Base-by-base conservation (phyloP, 2,113 vertebrate genomes). In the Todiramphus chloris region DNA sequence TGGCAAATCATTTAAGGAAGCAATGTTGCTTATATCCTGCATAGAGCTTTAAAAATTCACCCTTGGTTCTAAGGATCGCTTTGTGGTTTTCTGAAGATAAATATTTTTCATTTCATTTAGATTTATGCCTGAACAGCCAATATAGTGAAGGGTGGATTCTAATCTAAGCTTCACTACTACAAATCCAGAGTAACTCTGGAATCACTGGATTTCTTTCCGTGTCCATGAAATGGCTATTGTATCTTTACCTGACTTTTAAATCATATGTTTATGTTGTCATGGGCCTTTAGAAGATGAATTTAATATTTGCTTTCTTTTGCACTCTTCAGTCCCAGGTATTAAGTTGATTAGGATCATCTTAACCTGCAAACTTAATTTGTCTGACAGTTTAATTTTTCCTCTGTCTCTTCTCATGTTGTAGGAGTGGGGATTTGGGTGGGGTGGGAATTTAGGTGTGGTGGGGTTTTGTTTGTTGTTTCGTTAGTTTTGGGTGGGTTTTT, bases 91-190 rank as follows among this genome's bases (percentile, higher is more conserved):
- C 66, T 89, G 68, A 94, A 90, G 83, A 92, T 60, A 95, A 93
- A 94, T 96, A 94, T 95, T 96, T 84, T 96, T 72, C 64, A 41
- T 5, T 89, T 93, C 72, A 86, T 44, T 48, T 70, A 83, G 83
- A 87, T 69, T 94, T 92, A 93, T 92, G 69, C 24, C 30, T 75
- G 44, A 90, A 67, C 21, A 78, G 33, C 66, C 5, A 19, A 11
- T 53, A 56, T 72, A 43, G 60, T 67, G n/a, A 75, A 41, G 41
- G n/a, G 23, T 69, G 15, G 28, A 50, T 91, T 90, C 88, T 90
- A 92, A 80, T 56, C 33, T 84, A 23, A 79, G n/a, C 4, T 84
- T 84, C 3, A 19, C 31, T 51, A 44, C 19, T 82, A 66, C 46
- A 90, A 84, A 87, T 91, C 56, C 28, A 80, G 51, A 88, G 15